Evolutionary conservation across 2,113 vertebrate species (phyloP).

Genomic region (Gambusia affinis): DNA sequence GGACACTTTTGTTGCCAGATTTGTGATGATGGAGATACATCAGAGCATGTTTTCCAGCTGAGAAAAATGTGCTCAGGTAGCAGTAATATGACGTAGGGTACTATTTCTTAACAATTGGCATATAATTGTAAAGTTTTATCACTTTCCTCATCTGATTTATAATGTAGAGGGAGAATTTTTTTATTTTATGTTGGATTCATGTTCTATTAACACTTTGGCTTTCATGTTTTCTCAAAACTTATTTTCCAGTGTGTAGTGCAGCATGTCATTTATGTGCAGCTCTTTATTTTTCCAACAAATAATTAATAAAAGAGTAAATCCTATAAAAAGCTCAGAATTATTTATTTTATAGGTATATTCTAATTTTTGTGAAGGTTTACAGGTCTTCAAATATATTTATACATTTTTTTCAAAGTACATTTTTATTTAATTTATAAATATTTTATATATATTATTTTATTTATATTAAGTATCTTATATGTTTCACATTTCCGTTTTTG

Average conservation of each 20-base stretch:
- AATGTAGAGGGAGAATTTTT: constrained; percentile 44
- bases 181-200: constrained; percentile 28
- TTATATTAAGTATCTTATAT: too few species aligned
- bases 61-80: not conserved
- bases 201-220: not conserved
- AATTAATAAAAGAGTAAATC: constrained; percentile 15
- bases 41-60: too few species aligned
- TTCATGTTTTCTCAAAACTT: too few species aligned
- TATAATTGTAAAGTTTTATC: not conserved
- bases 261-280: not conserved
- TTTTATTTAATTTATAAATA: too few species aligned
- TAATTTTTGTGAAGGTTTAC: not conserved
- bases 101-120: not conserved
- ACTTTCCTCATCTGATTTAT: not conserved
- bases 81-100: too few species aligned
- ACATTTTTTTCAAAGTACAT: too few species aligned
- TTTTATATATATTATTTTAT: too few species aligned
- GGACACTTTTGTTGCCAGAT: not conserved
- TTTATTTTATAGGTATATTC: not conserved
- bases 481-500: too few species aligned
- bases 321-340: not conserved
- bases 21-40: not conserved
- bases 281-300: not conserved
- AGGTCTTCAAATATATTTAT: too few species aligned
- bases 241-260: constrained; percentile 13